Evolutionary conservation across 2,888 invertebrate genomes (phyloP).

Genomic region (Apoda limacodes): DNA sequence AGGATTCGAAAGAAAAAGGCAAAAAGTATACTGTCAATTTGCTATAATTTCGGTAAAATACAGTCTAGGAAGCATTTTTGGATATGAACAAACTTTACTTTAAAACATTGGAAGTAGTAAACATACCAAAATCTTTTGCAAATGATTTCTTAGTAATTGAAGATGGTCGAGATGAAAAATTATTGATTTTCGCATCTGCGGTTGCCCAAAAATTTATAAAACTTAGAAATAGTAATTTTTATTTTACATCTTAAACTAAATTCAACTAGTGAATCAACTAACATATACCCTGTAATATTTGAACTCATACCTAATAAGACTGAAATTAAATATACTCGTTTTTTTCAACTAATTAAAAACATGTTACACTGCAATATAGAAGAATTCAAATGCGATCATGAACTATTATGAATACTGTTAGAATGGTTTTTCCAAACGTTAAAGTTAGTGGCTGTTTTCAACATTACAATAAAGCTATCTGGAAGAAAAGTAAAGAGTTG

Average conservation of each 20-base stretch:
- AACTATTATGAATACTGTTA: too few relatives aligned
- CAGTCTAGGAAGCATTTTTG: not conserved
- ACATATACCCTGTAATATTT: not conserved
- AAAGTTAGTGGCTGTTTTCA: too few relatives aligned
- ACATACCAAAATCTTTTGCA: conserved; percentile 1
- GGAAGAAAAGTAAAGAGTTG: too few relatives aligned
- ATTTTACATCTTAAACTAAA: conserved; percentile 2
- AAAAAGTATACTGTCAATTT: conserved; percentile 2
- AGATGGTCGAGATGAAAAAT: not conserved
- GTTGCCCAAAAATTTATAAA: conserved; percentile 1
- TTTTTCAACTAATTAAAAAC: too few relatives aligned
- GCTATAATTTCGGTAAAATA: conserved; percentile 1
- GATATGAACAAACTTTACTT: conserved; percentile 2
- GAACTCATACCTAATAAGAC: too few relatives aligned
- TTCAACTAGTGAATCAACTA: conserved; percentile 2
- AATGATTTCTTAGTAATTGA: conserved; percentile 1
- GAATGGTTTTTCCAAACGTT: too few relatives aligned
- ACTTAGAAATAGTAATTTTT: not conserved
- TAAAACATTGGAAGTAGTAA: conserved; percentile 1
- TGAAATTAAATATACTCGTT: too few relatives aligned
- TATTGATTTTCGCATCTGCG: conserved; percentile 3
- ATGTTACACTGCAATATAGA: too few relatives aligned
- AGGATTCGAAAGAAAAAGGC: conserved; percentile 2
- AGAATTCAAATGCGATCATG: too few relatives aligned
- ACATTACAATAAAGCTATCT: too few relatives aligned